Percentiles rank a stretch among this genome's conserved stretches.
Conservation (phyloP, 2,888 invertebrate genomes). For the Thecophora atra region DNA sequence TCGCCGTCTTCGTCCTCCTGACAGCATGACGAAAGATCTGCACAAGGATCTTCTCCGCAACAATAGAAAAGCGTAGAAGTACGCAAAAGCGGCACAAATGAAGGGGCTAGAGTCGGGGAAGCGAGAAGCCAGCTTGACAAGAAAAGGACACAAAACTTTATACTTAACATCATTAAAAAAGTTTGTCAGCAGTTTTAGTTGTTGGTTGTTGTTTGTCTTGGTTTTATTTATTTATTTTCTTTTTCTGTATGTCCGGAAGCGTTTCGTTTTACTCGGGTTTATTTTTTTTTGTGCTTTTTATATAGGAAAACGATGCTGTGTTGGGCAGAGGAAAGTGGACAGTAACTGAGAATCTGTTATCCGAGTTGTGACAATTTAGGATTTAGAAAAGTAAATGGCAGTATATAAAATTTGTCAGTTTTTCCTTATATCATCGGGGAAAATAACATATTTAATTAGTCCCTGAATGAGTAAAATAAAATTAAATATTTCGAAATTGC, state of each 20-base stretch:
- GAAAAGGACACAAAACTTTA: slow-evolving; percentile 59
- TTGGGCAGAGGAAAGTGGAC: too few relatives aligned
- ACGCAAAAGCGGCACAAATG: slow-evolving; percentile 42
- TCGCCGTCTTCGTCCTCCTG: neutral
- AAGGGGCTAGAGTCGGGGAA: slow-evolving; percentile 17
- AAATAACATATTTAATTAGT: too few relatives aligned
- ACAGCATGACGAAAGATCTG: neutral
- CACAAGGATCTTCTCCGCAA: neutral
- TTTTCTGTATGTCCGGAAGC: neutral
- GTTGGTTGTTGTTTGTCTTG: neutral
- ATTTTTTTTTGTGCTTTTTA: neutral
- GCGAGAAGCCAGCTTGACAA: slow-evolving; percentile 28
- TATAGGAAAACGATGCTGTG: neutral
- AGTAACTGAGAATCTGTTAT: too few relatives aligned
- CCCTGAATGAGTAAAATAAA: too few relatives aligned
- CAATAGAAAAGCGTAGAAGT: slow-evolving; percentile 22
- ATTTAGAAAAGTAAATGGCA: too few relatives aligned
- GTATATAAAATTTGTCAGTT: too few relatives aligned
- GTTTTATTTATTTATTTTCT: neutral
- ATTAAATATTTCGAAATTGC: too few relatives aligned
- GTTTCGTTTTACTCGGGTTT: neutral
- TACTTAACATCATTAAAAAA: slow-evolving; percentile 64
- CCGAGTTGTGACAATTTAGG: too few relatives aligned
- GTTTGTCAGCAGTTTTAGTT: slow-evolving; percentile 10
- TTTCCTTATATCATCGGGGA: too few relatives aligned